A percentile compares a stretch with the other conserved stretches of the same genome.
Evolutionary conservation across 2,113 vertebrate species (phyloP).

Genomic region (Irena cyanogastra): DNA sequence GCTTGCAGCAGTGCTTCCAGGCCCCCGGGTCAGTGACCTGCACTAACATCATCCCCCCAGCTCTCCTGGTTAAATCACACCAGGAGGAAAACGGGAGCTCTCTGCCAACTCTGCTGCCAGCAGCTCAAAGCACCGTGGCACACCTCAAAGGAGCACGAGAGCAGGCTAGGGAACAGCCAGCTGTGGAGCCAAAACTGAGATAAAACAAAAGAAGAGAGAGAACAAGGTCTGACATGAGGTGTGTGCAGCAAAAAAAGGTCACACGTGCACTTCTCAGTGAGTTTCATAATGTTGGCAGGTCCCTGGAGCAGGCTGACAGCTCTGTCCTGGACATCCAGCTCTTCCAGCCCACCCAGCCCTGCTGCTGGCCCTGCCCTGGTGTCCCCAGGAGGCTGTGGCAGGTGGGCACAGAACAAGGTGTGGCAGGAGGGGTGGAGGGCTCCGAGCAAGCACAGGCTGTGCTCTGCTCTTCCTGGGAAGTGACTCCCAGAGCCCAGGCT

Average conservation of each 20-base stretch:
- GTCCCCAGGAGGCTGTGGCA: not conserved
- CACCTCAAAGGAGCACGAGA: constrained; percentile 8
- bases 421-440: not conserved
- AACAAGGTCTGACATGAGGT: not conserved
- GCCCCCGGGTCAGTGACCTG: not conserved
- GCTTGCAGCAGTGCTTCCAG: not conserved
- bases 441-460: not conserved
- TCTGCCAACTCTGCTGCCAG: not conserved
- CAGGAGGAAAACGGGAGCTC: not conserved
- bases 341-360: not conserved
- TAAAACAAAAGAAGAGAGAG: no score
- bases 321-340: not conserved
- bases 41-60: rapidly evolving
- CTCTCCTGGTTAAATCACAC: not conserved
- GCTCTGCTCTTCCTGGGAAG: not conserved
- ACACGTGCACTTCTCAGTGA: not conserved
- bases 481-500: not conserved
- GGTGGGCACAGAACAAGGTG: not conserved
- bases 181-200: not conserved
- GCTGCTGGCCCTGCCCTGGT: not conserved
- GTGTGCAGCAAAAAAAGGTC: not conserved
- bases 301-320: rapidly evolving
- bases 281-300: not conserved
- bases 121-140: not conserved
- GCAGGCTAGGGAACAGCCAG: not conserved